A percentile compares a stretch with the other conserved stretches of the same genome.
phyloP scores from a whole-genome alignment of 2,113 vertebrate genomes.

The Sphaerodactylus townsendi region DNA sequence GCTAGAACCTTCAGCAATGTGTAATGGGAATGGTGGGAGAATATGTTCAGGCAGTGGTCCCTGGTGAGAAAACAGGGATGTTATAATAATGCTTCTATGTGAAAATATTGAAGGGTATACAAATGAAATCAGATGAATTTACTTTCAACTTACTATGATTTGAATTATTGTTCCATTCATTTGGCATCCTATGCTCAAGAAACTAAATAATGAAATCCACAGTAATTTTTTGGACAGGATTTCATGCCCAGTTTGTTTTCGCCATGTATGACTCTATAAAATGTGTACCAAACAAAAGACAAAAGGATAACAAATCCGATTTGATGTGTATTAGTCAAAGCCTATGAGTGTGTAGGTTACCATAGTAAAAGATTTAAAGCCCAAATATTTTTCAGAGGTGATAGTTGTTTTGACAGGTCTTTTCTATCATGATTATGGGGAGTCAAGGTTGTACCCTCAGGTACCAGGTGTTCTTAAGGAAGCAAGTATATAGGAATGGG shows the following conservation, averaged over 20 bases:
- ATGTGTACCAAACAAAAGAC: neutral
- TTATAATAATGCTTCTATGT: too few relatives aligned
- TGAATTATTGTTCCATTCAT: neutral
- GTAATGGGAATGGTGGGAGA: too few relatives aligned
- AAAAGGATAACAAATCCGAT: neutral
- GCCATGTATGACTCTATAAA: slow-evolving; percentile 24
- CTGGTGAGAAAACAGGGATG: too few relatives aligned
- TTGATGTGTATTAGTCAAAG: neutral
- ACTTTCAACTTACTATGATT: neutral
- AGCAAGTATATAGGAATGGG: too few relatives aligned
- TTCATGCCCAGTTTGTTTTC: slow-evolving; percentile 9
- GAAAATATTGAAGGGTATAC: too few relatives aligned
- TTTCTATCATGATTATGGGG: too few relatives aligned
- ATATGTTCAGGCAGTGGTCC: too few relatives aligned
- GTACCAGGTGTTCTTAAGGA: too few relatives aligned
- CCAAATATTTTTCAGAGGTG: slow-evolving; percentile 43
- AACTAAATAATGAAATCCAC: neutral
- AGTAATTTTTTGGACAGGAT: neutral
- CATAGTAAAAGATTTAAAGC: slow-evolving; percentile 51
- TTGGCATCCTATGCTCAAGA: neutral
- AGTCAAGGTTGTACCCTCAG: too few relatives aligned
- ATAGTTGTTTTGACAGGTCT: slow-evolving; percentile 22
- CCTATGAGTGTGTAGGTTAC: slow-evolving; percentile 37
- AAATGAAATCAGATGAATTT: neutral
- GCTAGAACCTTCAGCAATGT: too few relatives aligned